phyloP scores from a whole-genome alignment of 2,888 invertebrate genomes.

The Caradrina kadenii region DNA sequence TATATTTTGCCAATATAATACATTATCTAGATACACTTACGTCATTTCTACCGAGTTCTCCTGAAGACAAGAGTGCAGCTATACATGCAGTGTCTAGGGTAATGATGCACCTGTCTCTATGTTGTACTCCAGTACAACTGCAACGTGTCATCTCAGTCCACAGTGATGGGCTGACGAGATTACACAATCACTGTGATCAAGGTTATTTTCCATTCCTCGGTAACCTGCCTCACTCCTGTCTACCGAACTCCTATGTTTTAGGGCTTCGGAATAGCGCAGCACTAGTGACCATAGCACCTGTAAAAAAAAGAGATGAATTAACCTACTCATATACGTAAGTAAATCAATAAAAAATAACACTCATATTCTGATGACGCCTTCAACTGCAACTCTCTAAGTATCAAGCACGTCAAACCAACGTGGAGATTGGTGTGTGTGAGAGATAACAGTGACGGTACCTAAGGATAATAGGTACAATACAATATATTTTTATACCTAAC shows the following conservation, averaged over 20 bases:
- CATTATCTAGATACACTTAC: constrained; percentile 35
- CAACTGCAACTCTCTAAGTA: too few species aligned
- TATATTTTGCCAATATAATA: constrained; percentile 32
- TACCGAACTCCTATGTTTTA: constrained; percentile 21
- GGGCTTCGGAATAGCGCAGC: constrained; percentile 32
- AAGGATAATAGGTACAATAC: too few species aligned
- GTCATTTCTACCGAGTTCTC: constrained; percentile 33
- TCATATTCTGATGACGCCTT: too few species aligned
- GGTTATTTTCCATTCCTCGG: constrained; percentile 46
- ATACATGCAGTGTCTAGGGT: constrained; percentile 37
- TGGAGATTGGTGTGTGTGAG: too few species aligned
- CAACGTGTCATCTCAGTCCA: neutral
- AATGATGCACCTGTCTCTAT: constrained; percentile 39
- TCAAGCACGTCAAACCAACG: too few species aligned
- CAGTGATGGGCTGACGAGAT: fast-evolving
- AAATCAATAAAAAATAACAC: neutral
- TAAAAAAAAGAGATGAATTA: constrained; percentile 33
- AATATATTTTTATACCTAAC: too few species aligned
- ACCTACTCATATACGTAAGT: constrained; percentile 31
- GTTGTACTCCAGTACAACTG: constrained; percentile 32
- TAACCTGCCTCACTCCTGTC: constrained; percentile 25
- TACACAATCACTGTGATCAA: constrained; percentile 8
- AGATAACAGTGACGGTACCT: too few species aligned
- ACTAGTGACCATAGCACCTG: constrained; percentile 24
- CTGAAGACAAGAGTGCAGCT: constrained; percentile 30